Conservation (phyloP, 2,797 vertebrate species). For the Rhyacichthys aspro region DNA sequence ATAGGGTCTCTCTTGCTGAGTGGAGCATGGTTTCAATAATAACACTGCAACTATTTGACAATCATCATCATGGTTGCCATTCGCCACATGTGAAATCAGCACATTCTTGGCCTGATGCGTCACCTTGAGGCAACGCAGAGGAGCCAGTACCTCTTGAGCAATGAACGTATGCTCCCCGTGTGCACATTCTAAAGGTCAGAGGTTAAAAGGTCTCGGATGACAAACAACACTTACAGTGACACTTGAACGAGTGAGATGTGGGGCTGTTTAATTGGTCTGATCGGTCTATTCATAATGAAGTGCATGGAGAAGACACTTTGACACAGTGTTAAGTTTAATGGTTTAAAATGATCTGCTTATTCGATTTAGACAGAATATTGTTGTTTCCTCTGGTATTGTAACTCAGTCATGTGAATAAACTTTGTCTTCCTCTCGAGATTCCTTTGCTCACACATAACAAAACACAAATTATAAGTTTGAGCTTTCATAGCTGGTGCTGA, state of each 20-base stretch:
- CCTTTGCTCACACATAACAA: conserved; percentile 3
- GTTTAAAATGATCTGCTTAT: no score
- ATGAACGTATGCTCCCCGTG: conserved; percentile 45
- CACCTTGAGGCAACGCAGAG: conserved; percentile 61
- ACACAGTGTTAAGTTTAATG: no score
- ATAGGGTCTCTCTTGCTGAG: conserved; percentile 56
- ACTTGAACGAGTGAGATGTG: conserved; percentile 40
- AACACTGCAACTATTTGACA: conserved; percentile 67
- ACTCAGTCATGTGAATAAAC: not conserved
- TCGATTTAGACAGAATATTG: no score
- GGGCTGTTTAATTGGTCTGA: conserved; percentile 36
- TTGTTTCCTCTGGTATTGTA: not conserved
- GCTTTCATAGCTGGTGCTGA: not conserved
- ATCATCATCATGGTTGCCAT: conserved; percentile 66
- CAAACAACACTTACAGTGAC: conserved; percentile 48
- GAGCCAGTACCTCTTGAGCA: conserved; percentile 61
- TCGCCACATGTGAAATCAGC: conserved; percentile 77
- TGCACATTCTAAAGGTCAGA: conserved; percentile 53
- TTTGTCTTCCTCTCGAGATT: not conserved
- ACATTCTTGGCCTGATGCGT: conserved; percentile 62
- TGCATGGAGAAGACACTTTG: not conserved
- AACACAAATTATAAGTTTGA: not conserved
- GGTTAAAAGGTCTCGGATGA: conserved; percentile 63
- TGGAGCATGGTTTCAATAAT: conserved; percentile 77
- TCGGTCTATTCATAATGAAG: conserved; percentile 55